A percentile compares a stretch with the other conserved stretches of the same genome.
phyloP scores from a whole-genome alignment of 2,888 invertebrate species.

The Archaeoteleia sp. region DNA sequence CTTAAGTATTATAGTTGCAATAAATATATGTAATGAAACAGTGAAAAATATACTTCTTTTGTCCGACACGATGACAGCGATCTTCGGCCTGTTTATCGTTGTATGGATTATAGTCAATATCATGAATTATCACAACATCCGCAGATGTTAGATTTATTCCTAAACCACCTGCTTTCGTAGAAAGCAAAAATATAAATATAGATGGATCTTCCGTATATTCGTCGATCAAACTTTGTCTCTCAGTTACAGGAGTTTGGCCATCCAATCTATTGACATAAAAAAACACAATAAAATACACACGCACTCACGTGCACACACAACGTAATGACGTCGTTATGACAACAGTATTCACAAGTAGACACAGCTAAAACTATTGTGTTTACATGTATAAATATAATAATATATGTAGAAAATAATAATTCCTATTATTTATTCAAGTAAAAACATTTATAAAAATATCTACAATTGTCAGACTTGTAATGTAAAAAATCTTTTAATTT shows the following conservation, averaged over 20 bases:
- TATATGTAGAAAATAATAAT: too few relatives aligned
- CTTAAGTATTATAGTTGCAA: too few relatives aligned
- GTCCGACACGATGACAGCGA: constrained; percentile 82
- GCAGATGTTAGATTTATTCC: constrained; percentile 96
- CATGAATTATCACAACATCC: constrained; percentile 96
- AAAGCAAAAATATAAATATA: constrained; percentile 92
- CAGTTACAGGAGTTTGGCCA: constrained; percentile 90
- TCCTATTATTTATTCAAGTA: too few relatives aligned
- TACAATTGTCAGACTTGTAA: too few relatives aligned
- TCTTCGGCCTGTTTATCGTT: constrained; percentile 99
- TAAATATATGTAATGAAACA: too few relatives aligned
- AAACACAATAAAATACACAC: too few relatives aligned
- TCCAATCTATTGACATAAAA: constrained; percentile 80
- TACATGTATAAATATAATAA: too few relatives aligned
- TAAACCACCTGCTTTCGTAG: constrained; percentile 96
- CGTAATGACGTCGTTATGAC: not conserved
- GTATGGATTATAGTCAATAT: constrained; percentile 98
- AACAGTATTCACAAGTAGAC: too few relatives aligned
- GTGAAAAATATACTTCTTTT: constrained; percentile 76
- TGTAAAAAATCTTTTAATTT: constrained; percentile 1
- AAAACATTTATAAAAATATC: too few relatives aligned
- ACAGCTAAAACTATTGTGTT: too few relatives aligned
- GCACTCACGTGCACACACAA: too few relatives aligned
- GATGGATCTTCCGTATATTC: constrained; percentile 86
- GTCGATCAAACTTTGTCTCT: constrained; percentile 93